Base-by-base conservation (phyloP, 1,140 invertebrate species). In the Bombus huntii region DNA sequence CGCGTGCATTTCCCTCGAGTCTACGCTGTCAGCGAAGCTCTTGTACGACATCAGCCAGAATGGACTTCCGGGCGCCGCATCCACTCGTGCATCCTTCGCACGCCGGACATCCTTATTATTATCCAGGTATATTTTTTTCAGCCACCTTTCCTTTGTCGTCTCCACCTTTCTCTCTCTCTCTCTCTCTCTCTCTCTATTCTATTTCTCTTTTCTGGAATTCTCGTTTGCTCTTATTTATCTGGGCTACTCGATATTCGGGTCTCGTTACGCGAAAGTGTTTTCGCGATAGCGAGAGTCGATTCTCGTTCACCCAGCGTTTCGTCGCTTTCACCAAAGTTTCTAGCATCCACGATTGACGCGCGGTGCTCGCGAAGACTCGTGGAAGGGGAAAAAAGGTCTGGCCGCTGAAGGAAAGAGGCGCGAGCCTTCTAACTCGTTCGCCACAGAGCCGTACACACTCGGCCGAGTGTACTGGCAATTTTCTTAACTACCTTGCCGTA, bases 1-100 rank as follows among this genome's bases (percentile, higher is more conserved):
- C 42, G 77, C 68, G 57, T 68, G 80, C 83, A 82, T 86, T 68
- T 78, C 74, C 70, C 65, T 83, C 68, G 76, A 44, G 39, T 79
- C 65, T 75, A 80, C 73, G 74, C 12, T 28, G 65, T 57, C 44
- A 53, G 68, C 66, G 31, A 18, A 85, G 68, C 78, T 82, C 84
- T 78, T 37, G 68, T 39, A 79, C 59, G 34, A 68, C 59, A 71
- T 39, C 12, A 6, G n/a, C 66, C 81, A 92, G 89, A 91, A 95
- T 94, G 94, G 94, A 95, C 92, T 95, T 94, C 92, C 94, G 94
- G 75, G 93, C 94, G 74, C 94, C 94, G 25, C 94, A 95, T 91
- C 94, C 94, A 78, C 93, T 93, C 84, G 92, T 94, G 86, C 94
- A 94, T 87, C 93, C 94, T 37, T 92, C 93, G 76, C 94, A 94